phyloP scores from a whole-genome alignment of 2,888 invertebrate species.

The Anoplius nigerrimus region DNA sequence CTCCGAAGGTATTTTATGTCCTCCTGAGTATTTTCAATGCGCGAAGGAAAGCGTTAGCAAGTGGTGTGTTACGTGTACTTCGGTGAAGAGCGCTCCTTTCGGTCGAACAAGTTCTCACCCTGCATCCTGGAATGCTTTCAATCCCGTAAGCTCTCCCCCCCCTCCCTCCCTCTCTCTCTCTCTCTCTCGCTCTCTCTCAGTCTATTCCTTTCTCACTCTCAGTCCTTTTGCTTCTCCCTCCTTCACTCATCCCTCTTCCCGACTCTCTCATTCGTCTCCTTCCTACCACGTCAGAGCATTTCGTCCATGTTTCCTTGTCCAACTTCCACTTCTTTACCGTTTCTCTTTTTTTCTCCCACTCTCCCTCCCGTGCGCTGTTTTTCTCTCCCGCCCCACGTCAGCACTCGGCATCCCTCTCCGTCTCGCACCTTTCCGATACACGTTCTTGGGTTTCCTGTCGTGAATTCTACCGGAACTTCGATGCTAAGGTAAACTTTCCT shows the following conservation, averaged over 20 bases:
- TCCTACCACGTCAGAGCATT: too few species aligned
- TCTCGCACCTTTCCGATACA: slow-evolving; percentile 29
- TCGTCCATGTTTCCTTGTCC: too few species aligned
- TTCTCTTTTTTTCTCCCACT: not conserved
- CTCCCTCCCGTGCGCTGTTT: slow-evolving; percentile 22
- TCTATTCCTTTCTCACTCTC: not conserved
- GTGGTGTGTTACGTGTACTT: slow-evolving; percentile 45
- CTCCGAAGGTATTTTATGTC: not conserved
- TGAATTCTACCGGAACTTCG: slow-evolving; percentile 31
- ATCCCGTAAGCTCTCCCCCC: slow-evolving; percentile 35
- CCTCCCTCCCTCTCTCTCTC: too few species aligned
- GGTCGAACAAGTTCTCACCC: slow-evolving; percentile 45
- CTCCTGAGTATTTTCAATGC: slow-evolving; percentile 24
- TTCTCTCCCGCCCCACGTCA: slow-evolving; percentile 15
- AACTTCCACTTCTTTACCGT: too few species aligned
- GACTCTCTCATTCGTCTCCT: too few species aligned
- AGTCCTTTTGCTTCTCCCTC: not conserved
- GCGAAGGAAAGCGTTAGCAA: slow-evolving; percentile 41
- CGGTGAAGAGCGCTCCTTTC: slow-evolving; percentile 39
- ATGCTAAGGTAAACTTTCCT: slow-evolving; percentile 48
- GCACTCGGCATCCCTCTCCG: too few species aligned
- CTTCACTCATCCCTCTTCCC: too few species aligned
- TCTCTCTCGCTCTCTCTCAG: too few species aligned
- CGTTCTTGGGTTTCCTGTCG: slow-evolving; percentile 36
- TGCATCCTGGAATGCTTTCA: slow-evolving; percentile 46